These are phyloP conservation scores for Silvanus unidentatus DNA, from an alignment of 2,888 invertebrate genomes.

Conservation along the genomic window DNA sequence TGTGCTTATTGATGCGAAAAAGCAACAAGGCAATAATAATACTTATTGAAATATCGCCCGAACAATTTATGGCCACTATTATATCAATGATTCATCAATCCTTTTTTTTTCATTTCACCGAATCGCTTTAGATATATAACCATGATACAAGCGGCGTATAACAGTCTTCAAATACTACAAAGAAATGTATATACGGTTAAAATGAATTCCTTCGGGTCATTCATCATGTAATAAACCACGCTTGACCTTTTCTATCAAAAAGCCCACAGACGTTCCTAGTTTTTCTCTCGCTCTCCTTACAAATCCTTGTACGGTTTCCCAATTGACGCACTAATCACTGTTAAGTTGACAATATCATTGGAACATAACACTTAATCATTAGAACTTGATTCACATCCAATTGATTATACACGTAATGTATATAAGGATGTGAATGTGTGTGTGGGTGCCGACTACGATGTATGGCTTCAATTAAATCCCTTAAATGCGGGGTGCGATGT, in stretches of 20 bases:
- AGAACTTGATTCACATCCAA: conserved; percentile 2
- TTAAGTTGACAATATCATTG: conserved; percentile 3
- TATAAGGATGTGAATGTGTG: too few species aligned
- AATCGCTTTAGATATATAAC: too few species aligned
- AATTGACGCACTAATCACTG: conserved; percentile 5
- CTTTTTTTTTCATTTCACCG: too few species aligned
- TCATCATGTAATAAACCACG: conserved; percentile 4
- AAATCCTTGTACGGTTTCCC: background rate
- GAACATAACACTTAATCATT: conserved; percentile 3
- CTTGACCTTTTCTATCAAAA: conserved; percentile 5
- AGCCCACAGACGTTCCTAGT: background rate
- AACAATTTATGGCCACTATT: too few species aligned
- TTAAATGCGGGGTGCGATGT: too few species aligned
- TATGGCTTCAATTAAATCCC: background rate
- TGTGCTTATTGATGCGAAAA: too few species aligned
- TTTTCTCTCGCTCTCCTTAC: background rate
- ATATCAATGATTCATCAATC: too few species aligned
- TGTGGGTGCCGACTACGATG: background rate
- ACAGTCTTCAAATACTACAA: background rate
- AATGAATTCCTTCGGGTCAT: conserved; percentile 3
- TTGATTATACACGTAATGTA: background rate
- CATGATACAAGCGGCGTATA: too few species aligned
- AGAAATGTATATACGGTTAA: conserved; percentile 4
- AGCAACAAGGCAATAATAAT: too few species aligned
- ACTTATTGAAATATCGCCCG: too few species aligned